phyloP scores from a whole-genome alignment of 2,113 vertebrate genomes.

The Phaetusa simplex region DNA sequence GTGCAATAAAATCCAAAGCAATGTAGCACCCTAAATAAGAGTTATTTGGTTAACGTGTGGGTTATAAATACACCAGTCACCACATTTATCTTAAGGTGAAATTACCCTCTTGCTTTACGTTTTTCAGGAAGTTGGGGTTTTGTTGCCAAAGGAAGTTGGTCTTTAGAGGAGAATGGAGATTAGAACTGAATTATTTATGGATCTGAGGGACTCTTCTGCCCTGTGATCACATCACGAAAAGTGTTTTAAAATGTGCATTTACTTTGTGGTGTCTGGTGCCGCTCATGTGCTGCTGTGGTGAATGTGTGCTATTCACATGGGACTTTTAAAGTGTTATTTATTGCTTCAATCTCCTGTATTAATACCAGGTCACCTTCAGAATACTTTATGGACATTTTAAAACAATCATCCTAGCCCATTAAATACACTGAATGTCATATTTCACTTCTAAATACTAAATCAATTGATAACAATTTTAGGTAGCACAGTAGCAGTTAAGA shows the following conservation, averaged over 20 bases:
- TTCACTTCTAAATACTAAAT: neutral
- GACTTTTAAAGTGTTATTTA: neutral
- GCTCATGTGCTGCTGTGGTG: neutral
- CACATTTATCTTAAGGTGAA: neutral
- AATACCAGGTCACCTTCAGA: neutral
- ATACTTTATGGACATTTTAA: neutral
- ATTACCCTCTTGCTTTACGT: neutral
- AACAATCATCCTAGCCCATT: neutral
- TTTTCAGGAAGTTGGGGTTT: neutral
- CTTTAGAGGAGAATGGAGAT: neutral
- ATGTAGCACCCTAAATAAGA: neutral
- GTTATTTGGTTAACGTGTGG: neutral
- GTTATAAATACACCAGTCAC: neutral
- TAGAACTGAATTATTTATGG: neutral
- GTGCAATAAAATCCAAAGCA: neutral
- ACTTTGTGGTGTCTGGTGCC: slow-evolving; percentile 10
- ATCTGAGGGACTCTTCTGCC: neutral
- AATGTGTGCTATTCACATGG: neutral
- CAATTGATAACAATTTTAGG: neutral
- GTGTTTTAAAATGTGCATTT: neutral
- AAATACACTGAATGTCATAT: neutral
- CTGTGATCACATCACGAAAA: neutral
- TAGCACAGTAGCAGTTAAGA: neutral
- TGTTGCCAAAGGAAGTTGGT: neutral
- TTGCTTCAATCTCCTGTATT: neutral